Evolutionary conservation across 2,797 vertebrate species (phyloP), one percentile per base, ranked within the genome.

Genomic region (Xenops minutus): DNA sequence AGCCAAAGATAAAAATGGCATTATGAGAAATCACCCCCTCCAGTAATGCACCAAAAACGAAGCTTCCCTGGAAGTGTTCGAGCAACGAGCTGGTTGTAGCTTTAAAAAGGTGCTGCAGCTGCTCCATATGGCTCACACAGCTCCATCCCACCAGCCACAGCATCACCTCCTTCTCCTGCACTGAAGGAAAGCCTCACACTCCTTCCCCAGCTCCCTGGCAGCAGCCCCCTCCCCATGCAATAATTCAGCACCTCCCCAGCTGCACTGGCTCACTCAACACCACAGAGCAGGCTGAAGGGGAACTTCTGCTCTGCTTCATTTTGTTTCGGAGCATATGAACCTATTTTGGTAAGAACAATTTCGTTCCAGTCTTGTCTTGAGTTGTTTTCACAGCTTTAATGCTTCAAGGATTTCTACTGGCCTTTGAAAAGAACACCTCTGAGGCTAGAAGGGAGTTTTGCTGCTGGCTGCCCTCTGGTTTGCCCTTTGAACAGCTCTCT

Each of bases 341-440:
- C 87, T 81, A 55, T 92, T 89, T 87, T n/a, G 39, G 64, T 80
- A 55, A 82, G 63, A 89, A 77, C 24, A 48, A 55, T 62, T 91
- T 55, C 24, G 68, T 91, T 95, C 75, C 49, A 23, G 68, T 83
- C 72, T 80, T 51, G 64, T 78, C 73, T 63, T 58, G 23, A 18
- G 83, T 93, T 94, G 68, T 93, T 96, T 95, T 92, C 87, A 89
- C 89, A 93, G 89, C 73, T 89, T 78, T 78, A 91, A 69, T 59
- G 48, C 69, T 80, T 63, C 76, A 94, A 91, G 73, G 73, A 51
- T 88, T 92, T 91, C 30, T 69, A 59, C 62, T 81, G 55, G 79
- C 84, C 85, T 88, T 93, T 69, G 79, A 93, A 94, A 95, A n/a
- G 75, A 88, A 26, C 82, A 94, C 85, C 82, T 95, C 78, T 89